phyloP scores from a whole-genome alignment of 2,888 invertebrate genomes.

The Sthenelais limicola region DNA sequence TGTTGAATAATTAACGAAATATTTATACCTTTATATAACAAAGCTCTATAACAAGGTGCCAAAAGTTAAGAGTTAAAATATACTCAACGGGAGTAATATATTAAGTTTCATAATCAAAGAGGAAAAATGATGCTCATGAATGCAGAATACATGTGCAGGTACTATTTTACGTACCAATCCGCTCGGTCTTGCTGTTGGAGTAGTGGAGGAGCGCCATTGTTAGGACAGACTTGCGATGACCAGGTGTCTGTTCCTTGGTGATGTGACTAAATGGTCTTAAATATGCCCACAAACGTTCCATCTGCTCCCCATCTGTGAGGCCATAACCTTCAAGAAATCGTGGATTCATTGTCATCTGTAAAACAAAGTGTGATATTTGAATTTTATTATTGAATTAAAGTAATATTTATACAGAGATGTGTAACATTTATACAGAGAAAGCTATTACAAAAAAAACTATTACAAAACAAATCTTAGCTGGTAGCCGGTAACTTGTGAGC shows the following conservation, averaged over 20 bases:
- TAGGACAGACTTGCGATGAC: not conserved
- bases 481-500: too few species aligned
- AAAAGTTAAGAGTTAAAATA: too few species aligned
- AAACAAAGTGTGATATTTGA: not conserved
- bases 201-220: not conserved
- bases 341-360: not conserved
- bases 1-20: too few species aligned
- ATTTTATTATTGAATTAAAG: too few species aligned
- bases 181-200: not conserved
- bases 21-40: too few species aligned
- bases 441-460: not conserved
- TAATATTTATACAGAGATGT: not conserved
- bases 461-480: too few species aligned
- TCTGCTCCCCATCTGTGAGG: not conserved
- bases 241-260: conserved; percentile 1
- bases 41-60: too few species aligned
- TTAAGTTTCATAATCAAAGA: too few species aligned
- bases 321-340: not conserved
- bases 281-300: not conserved
- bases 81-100: too few species aligned
- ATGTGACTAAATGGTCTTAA: not conserved
- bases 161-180: not conserved
- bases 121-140: too few species aligned
- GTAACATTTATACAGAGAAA: not conserved
- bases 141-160: too few species aligned